Percentiles rank a stretch among this genome's conserved stretches.
Evolutionary conservation across 1,140 invertebrate species (phyloP).

Genomic region (Drosophila suzukii): DNA sequence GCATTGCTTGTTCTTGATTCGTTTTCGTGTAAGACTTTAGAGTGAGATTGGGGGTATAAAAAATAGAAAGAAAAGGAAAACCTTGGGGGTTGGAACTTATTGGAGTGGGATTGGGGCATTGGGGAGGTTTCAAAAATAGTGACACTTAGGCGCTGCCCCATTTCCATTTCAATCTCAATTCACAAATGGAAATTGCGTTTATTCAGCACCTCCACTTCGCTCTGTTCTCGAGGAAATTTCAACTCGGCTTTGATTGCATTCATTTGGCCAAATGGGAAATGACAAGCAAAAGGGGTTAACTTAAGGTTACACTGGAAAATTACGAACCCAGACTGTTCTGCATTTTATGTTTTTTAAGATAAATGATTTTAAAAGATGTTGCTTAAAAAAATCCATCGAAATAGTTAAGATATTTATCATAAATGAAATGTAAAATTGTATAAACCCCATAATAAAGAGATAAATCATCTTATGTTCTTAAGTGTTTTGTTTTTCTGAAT

Average conservation of each 20-base stretch:
- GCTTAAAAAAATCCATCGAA: too few species aligned
- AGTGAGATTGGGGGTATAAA: slow-evolving; percentile 24
- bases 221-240: slow-evolving; percentile 15
- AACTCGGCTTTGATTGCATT: slow-evolving; percentile 38
- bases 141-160: slow-evolving; percentile 74
- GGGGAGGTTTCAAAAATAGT: slow-evolving; percentile 59
- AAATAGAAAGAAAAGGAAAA: slow-evolving; percentile 23
- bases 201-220: neutral
- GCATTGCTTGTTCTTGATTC: slow-evolving; percentile 80
- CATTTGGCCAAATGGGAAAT: slow-evolving; percentile 59
- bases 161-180: slow-evolving; percentile 61
- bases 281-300: neutral
- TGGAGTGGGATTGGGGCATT: neutral
- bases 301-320: slow-evolving; percentile 2
- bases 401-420: too few species aligned
- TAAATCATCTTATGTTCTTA: neutral
- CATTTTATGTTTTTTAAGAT: too few species aligned
- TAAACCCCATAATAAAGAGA: too few species aligned
- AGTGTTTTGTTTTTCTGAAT: neutral
- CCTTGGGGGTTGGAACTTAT: slow-evolving; percentile 1
- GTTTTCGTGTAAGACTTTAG: slow-evolving; percentile 67
- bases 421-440: too few species aligned
- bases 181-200: slow-evolving; percentile 62
- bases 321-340: too few species aligned
- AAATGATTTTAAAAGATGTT: neutral